Evolutionary conservation across 2,113 vertebrate genomes (phyloP).

Genomic region (Nibea coibor): DNA sequence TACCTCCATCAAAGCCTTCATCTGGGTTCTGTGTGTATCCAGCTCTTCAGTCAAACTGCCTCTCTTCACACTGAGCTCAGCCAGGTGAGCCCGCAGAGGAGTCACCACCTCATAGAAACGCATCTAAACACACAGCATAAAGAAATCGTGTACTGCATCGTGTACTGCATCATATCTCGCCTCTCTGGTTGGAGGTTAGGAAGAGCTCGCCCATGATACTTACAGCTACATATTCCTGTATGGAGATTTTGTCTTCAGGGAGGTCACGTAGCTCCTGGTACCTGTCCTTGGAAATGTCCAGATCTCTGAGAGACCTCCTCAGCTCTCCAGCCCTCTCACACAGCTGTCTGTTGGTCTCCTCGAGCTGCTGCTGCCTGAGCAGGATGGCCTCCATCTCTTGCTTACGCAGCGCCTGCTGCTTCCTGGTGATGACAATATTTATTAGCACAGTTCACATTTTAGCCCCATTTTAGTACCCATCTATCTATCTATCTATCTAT

Average conservation of each 20-base stretch:
- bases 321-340: slow-evolving; percentile 92
- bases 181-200: not conserved
- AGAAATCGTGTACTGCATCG: not conserved
- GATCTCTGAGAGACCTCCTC: slow-evolving; percentile 88
- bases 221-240: slow-evolving; percentile 95
- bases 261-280: slow-evolving; percentile 88
- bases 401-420: slow-evolving; percentile 92
- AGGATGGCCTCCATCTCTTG: slow-evolving; percentile 96
- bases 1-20: slow-evolving; percentile 91
- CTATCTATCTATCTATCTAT: too few relatives aligned
- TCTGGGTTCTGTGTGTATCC: slow-evolving; percentile 84
- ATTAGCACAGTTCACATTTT: not conserved
- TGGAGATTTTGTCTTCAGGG: slow-evolving; percentile 92
- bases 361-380: slow-evolving; percentile 92
- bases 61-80: slow-evolving; percentile 87
- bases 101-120: slow-evolving; percentile 90
- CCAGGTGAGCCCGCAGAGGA: slow-evolving; percentile 87
- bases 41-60: slow-evolving; percentile 86
- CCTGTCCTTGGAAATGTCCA: slow-evolving; percentile 90
- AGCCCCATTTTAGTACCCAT: too few relatives aligned
- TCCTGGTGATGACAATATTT: slow-evolving; percentile 79
- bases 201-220: slow-evolving; percentile 48
- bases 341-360: slow-evolving; percentile 93
- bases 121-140: slow-evolving; percentile 79
- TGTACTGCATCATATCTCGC: not conserved